These are phyloP conservation scores for Xenus cinereus DNA, from an alignment of 2,113 vertebrate genomes.

Conservation along the genomic window DNA sequence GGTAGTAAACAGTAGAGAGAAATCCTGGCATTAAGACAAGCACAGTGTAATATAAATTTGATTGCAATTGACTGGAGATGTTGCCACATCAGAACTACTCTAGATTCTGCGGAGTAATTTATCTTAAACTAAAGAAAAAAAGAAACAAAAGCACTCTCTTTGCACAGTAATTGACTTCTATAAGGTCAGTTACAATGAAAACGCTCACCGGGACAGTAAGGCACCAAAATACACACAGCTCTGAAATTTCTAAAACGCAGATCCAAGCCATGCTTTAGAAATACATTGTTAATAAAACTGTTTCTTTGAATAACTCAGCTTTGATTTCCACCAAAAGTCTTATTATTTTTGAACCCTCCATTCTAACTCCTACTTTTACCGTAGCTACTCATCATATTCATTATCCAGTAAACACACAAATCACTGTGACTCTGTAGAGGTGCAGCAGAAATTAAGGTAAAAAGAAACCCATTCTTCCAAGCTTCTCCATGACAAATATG, in stretches of 20 bases:
- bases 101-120: neutral
- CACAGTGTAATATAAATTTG: neutral
- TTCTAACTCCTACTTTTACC: neutral
- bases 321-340: neutral
- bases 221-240: neutral
- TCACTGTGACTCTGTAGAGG: neutral
- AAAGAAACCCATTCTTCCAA: neutral
- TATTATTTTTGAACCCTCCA: neutral
- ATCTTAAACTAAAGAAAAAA: neutral
- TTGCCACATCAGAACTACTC: neutral
- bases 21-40: neutral
- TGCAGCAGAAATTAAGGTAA: neutral
- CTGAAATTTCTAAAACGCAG: neutral
- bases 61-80: neutral
- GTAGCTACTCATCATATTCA: neutral
- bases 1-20: neutral
- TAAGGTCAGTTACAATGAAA: neutral
- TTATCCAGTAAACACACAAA: neutral
- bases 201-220: neutral
- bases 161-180: neutral
- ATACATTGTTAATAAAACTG: neutral
- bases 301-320: neutral
- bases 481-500: neutral
- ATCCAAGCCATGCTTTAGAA: neutral
- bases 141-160: neutral